Base-by-base conservation (phyloP, 2,113 vertebrate species). In the Hydrochoerus hydrochaeris region DNA sequence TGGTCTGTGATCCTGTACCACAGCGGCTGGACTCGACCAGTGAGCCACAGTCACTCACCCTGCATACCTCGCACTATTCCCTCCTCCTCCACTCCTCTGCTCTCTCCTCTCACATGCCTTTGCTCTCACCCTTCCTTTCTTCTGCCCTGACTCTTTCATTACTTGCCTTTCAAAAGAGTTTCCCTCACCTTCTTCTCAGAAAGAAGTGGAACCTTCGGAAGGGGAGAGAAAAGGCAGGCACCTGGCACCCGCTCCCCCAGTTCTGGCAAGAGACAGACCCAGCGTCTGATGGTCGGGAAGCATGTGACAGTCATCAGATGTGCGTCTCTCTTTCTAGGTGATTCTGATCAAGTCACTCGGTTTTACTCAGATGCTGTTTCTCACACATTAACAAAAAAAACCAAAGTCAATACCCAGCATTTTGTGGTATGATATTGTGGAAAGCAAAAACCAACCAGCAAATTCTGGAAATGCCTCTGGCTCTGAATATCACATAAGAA, bases 351-450 rank as follows among this genome's bases (percentile, higher is more conserved):
- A 57, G 35, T 83, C 71, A n/a, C 44, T 69, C 88, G 78, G 67
- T 19, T 46, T 95, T 73, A 77, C 38, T 89, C 73, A 86, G 19
- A 13, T 93, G 83, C 67, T 81, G 8, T 20, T 90, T n/a, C 60
- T 84, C 20, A 38, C 17, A 63, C 44, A 77, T 28, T 77, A 49
- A 46, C 2, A 67, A 77, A 77, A 75, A 78, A 49, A 85, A 89
- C 77, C 67, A 16, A 89, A 19, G 17, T 69, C 63, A 28, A 49
- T 89, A 16, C 35, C 44, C 77, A 83, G 38, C n/a, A 78, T 88
- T 81, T 86, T 22, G 46, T 22, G 17, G 30, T 16, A 22, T 41
- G 6, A 22, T 67, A 41, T 58, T 28, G 77, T 88, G 26, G 57
- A 32, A 49, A 16, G 26, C 44, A 54, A 90, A 58, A 1, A 1